A percentile compares a stretch with the other conserved stretches of the same genome.
Evolutionary conservation across 2,797 vertebrate genomes (phyloP).

Genomic region (Neoniphon sammara): DNA sequence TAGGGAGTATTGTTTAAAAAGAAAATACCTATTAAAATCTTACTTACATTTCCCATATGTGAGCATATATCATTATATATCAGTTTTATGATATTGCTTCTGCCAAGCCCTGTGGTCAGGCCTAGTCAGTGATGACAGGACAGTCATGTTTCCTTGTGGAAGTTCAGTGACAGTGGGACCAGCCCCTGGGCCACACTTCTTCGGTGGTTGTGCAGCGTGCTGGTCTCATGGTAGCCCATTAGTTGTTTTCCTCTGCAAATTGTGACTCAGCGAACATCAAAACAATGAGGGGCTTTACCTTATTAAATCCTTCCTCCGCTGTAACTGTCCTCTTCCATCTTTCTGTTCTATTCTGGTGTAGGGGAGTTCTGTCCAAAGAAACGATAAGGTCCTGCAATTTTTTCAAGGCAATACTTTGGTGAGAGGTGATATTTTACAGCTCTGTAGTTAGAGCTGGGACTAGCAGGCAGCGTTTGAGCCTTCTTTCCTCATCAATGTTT

Average conservation of each 20-base stretch:
- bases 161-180: neutral
- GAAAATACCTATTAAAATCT: too few relatives aligned
- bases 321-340: neutral
- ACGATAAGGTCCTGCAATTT: neutral
- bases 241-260: neutral
- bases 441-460: neutral
- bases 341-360: neutral
- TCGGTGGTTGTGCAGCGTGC: too few relatives aligned
- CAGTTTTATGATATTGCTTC: too few relatives aligned
- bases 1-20: too few relatives aligned
- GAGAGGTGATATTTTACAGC: neutral
- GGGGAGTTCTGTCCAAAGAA: neutral
- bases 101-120: too few relatives aligned
- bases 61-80: too few relatives aligned
- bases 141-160: neutral
- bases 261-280: neutral
- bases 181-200: too few relatives aligned
- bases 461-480: neutral
- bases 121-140: neutral
- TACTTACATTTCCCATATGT: too few relatives aligned
- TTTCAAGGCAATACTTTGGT: neutral
- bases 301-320: neutral
- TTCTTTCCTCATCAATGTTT: neutral
- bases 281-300: neutral
- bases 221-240: neutral